Conservation (phyloP, 2,113 vertebrate species). For the Aptenodytes forsteri region DNA sequence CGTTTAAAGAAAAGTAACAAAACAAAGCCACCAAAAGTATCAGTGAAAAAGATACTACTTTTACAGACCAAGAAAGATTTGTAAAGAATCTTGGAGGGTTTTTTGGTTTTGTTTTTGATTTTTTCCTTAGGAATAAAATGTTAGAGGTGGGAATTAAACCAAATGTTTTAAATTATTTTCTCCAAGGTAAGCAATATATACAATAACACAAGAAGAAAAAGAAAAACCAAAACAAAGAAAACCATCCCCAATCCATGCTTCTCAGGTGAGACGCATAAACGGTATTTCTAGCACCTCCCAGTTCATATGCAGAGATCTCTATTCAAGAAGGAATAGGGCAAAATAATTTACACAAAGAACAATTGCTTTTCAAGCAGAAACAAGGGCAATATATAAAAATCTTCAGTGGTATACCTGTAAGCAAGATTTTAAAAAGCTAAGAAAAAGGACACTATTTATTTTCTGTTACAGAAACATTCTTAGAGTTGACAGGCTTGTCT, state of each 20-base stretch:
- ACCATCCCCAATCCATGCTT: background rate
- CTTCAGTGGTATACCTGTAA: background rate
- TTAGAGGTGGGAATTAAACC: background rate
- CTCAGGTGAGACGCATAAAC: background rate
- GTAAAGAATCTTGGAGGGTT: background rate
- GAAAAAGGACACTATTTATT: background rate
- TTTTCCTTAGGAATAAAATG: background rate
- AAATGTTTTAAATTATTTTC: background rate
- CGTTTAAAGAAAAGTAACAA: background rate
- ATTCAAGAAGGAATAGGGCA: background rate
- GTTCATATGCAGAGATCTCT: background rate
- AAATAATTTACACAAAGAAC: conserved; percentile 8
- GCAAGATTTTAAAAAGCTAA: background rate
- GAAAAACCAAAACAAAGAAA: background rate
- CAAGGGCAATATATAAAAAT: background rate
- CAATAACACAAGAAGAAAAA: background rate
- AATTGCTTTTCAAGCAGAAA: background rate
- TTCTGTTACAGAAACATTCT: background rate
- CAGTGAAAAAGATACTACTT: background rate
- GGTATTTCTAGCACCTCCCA: background rate
- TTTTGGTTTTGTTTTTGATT: background rate
- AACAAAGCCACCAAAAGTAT: background rate
- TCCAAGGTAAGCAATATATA: background rate
- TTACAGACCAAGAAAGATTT: background rate
- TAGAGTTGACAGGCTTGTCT: background rate